Evolutionary conservation across 2,797 vertebrate genomes (phyloP), one percentile per base, ranked within the genome.

Genomic region (Sternarchorhynchus goeldii): DNA sequence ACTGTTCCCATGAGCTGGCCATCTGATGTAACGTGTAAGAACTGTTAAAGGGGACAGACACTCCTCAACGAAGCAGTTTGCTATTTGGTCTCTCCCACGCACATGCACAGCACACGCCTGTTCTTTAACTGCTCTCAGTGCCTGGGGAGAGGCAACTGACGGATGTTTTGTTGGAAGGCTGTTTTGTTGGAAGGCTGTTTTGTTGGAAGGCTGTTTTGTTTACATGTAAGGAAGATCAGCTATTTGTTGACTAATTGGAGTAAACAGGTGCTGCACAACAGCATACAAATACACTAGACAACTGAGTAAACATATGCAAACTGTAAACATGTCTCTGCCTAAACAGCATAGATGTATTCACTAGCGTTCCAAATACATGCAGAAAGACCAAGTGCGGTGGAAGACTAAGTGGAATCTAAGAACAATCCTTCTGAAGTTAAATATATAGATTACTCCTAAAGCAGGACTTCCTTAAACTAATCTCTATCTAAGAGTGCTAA

Each of bases 201-300:
- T 5, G 4, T 60, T 1, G 29, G 14, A 17, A 20, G 0, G 6
- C 50, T 69, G 36, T 72, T 73, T 31, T 7, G 32, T 72, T 72
- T 2, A 50, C 18, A 20, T 64, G 76, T 39, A 72, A 65, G 34
- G 31, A 72, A 12, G 41, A 68, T 12, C 34, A 6, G 20, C 12
- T 14, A 7, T 21, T 57, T 12, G n/a, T 45, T 18, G 67, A 56
- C 57, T 21, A 4, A 25, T 4, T 29, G 50, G 29, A n/a, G 36
- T 31, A 39, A 31, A 82, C 29, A 74, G 18, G 29, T 29, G 64
- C 14, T 41, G 57, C 21, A 53, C 50, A 3, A 77, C 53, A 63
- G 53, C 25, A 2, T 2, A 1, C 2, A 55, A 29, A n/a, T 21
- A 36, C 6, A 68, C 34, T 59, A 73, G 50, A 25, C 45, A 6